Percentiles rank a stretch among this genome's conserved stretches.
These are phyloP conservation scores for Paguma larvata DNA, from an alignment of 2,797 vertebrate genomes.

Conservation along the genomic window DNA sequence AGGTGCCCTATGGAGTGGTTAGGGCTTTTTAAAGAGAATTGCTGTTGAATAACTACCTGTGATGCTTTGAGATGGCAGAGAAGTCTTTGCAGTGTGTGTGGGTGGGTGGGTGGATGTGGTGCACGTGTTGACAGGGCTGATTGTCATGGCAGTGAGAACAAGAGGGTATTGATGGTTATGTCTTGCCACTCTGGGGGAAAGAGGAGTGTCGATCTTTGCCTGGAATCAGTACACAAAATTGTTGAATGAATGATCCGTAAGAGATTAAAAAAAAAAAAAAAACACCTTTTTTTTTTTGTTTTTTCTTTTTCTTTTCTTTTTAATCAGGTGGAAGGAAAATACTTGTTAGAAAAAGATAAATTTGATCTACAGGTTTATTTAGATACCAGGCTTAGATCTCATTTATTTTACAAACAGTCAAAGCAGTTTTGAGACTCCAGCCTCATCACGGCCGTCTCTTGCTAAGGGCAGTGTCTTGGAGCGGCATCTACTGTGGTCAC, in stretches of 20 bases:
- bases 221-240: background rate
- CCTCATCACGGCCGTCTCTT: background rate
- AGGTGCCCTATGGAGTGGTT: background rate
- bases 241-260: background rate
- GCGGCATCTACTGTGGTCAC: background rate
- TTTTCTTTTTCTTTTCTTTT: background rate
- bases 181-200: background rate
- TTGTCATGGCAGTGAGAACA: background rate
- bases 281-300: background rate
- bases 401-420: background rate
- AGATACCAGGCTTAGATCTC: background rate
- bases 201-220: background rate
- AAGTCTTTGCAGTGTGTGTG: background rate
- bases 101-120: too few relatives aligned
- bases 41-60: background rate
- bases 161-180: background rate
- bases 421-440: background rate
- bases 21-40: constrained; percentile 33
- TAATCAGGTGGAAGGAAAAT: background rate
- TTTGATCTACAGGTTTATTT: background rate
- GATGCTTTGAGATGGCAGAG: background rate
- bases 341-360: constrained; percentile 36
- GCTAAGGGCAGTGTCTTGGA: background rate
- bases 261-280: background rate
- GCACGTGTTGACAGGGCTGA: background rate